phyloP scores from a whole-genome alignment of 1,140 invertebrate genomes.

The Venustaconcha ellipsiformis region DNA sequence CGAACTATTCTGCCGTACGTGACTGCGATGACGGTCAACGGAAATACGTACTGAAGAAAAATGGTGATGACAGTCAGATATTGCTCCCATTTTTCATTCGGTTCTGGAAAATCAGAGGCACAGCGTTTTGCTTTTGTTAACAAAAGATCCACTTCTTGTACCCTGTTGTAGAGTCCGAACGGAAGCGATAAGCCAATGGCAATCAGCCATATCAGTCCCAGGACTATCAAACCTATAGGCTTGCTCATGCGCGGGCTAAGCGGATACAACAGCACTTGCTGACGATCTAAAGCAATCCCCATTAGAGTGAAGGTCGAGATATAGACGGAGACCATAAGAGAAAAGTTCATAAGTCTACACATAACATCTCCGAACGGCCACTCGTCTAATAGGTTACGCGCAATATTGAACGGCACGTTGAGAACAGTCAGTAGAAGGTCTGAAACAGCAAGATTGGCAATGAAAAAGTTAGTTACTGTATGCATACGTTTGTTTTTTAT shows the following conservation, averaged over 20 bases:
- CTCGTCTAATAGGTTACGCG: constrained; percentile 48
- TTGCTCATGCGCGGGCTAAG: constrained; percentile 66
- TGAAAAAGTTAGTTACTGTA: constrained; percentile 97
- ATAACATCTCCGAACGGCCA: constrained; percentile 69
- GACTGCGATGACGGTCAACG: constrained; percentile 66
- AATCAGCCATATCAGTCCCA: constrained; percentile 69
- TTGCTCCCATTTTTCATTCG: constrained; percentile 53
- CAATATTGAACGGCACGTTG: constrained; percentile 78
- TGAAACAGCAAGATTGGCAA: constrained; percentile 92
- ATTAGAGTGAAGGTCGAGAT: constrained; percentile 72
- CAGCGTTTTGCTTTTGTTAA: constrained; percentile 54
- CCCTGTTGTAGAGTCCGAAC: constrained; percentile 68
- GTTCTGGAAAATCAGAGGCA: constrained; percentile 56
- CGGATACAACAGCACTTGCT: constrained; percentile 70
- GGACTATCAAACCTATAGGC: constrained; percentile 59
- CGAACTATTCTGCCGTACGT: constrained; percentile 60
- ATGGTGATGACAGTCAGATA: constrained; percentile 67
- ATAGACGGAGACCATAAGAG: constrained; percentile 71
- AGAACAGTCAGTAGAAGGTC: constrained; percentile 92
- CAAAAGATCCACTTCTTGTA: constrained; percentile 38
- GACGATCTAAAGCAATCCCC: constrained; percentile 71
- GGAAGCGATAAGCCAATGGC: constrained; percentile 69
- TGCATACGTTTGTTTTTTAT: constrained; percentile 91
- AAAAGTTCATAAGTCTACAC: constrained; percentile 70
- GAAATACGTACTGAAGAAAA: constrained; percentile 71